Percentiles rank a stretch among this genome's conserved stretches.
Conservation (phyloP, 2,888 invertebrate genomes). For the Corbicula japonica region DNA sequence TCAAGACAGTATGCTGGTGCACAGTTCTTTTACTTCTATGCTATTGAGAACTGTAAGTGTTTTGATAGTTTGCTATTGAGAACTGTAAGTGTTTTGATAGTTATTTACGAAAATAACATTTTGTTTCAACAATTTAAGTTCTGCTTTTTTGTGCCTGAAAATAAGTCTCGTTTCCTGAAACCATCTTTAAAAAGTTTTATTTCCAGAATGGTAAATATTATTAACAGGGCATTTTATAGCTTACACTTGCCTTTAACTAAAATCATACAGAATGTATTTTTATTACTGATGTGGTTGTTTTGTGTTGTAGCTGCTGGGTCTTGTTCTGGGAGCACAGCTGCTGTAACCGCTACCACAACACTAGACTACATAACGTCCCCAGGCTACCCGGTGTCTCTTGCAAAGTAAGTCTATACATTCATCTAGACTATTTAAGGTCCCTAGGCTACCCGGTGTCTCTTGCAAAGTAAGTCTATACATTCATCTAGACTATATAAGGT, state of each 20-base stretch:
- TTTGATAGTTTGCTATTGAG: constrained; percentile 14
- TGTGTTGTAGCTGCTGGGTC: constrained; percentile 36
- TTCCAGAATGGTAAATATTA: too few relatives aligned
- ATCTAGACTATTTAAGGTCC: constrained; percentile 34
- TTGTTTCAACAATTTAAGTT: too few relatives aligned
- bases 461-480: constrained; percentile 27
- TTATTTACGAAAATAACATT: too few relatives aligned
- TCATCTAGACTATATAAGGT: constrained; percentile 30
- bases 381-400: constrained; percentile 43
- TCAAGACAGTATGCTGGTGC: constrained; percentile 49
- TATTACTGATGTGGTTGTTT: too few relatives aligned
- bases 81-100: constrained; percentile 12
- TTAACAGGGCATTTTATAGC: too few relatives aligned
- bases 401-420: constrained; percentile 23
- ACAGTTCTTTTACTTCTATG: constrained; percentile 31
- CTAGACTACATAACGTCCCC: constrained; percentile 44
- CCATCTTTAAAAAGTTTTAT: too few relatives aligned
- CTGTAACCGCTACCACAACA: constrained; percentile 37
- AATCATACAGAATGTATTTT: too few relatives aligned
- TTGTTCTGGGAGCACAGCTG: constrained; percentile 36
- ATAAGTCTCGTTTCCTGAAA: too few relatives aligned
- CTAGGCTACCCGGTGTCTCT: constrained; percentile 47
- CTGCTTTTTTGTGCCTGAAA: too few relatives aligned
- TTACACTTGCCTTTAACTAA: too few relatives aligned
- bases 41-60: constrained; percentile 27